Evolutionary conservation across 2,888 invertebrate species (phyloP), one percentile per base, ranked within the genome.

Genomic region (Harpagoxenus sublaevis): DNA sequence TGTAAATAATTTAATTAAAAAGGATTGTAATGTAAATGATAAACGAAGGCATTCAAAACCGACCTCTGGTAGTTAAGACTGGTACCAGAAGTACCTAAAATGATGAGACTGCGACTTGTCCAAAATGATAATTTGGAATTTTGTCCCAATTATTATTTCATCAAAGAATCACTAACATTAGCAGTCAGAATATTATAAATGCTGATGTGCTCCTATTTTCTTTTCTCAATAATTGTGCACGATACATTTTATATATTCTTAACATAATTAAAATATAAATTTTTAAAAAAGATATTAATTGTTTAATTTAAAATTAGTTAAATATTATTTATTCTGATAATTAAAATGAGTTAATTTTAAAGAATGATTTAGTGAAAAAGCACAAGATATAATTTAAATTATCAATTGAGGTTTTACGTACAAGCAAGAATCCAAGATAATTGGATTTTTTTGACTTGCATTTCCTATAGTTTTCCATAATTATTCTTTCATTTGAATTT

Each of bases 11-110:
- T 45, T 28, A n/a, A n/a, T 15, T 9, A 66, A 28, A 18, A 1
- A 35, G 4, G 5, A 66, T 51, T 71, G 1, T 73, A 15, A 23
- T 23, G 9, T 28, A 42, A 9, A 10, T 39, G 15, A 28, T 3
- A 9, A 9, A 51, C 1, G 4, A 23, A 55, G 6, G 2, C 10
- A 2, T 45, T 57, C 6, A 18, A 28, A 45, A 55, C n/a, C 28
- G 57, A 45, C n/a, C 18, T 75, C 63, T 75, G 15, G 62, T 75
- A 62, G 15, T 51, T 35, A 35, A 75, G 15, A 45, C 18, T n/a
- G 23, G 23, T 23, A 71, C 9, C 9, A 73, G 10, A 28, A 28
- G 9, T 31, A 42, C 23, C 23, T 23, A 23, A 23, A 28, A 60
- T 15, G 12, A 1, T 35, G 2, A 18, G 15, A 28, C 9, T 57